A percentile compares a stretch with the other conserved stretches of the same genome.
These are phyloP conservation scores for Zalophus californianus DNA, from an alignment of 2,797 vertebrate species.

Conservation along the genomic window DNA sequence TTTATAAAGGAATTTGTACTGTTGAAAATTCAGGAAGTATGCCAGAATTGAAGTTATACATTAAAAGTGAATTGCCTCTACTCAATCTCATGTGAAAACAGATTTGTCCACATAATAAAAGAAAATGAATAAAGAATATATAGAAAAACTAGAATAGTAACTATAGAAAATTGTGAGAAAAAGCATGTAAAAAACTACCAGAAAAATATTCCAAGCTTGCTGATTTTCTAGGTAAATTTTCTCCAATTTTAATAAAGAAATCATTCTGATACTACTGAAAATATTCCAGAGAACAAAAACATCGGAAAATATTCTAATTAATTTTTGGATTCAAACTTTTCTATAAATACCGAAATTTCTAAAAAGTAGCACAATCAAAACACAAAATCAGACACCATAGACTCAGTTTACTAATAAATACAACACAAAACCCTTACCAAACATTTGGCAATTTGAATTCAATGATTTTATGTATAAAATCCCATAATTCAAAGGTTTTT, in stretches of 20 bases:
- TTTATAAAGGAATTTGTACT: neutral
- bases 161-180: neutral
- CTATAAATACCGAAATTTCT: neutral
- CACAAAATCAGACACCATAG: neutral
- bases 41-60: neutral
- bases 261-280: neutral
- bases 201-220: neutral
- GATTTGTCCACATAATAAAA: neutral
- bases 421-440: neutral
- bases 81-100: neutral
- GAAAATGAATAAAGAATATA: neutral
- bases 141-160: neutral
- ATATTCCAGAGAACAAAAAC: neutral
- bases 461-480: neutral
- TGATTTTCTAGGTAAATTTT: neutral
- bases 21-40: neutral
- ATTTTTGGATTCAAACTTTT: neutral
- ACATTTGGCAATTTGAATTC: neutral
- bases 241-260: neutral
- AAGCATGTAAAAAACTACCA: neutral
- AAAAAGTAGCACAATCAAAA: neutral
- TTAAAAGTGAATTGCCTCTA: neutral
- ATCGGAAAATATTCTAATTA: neutral
- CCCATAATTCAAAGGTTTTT: neutral
- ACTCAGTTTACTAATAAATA: neutral